These are phyloP conservation scores for Solenodon paradoxus DNA, from an alignment of 2,113 vertebrate species.

Conservation along the genomic window DNA sequence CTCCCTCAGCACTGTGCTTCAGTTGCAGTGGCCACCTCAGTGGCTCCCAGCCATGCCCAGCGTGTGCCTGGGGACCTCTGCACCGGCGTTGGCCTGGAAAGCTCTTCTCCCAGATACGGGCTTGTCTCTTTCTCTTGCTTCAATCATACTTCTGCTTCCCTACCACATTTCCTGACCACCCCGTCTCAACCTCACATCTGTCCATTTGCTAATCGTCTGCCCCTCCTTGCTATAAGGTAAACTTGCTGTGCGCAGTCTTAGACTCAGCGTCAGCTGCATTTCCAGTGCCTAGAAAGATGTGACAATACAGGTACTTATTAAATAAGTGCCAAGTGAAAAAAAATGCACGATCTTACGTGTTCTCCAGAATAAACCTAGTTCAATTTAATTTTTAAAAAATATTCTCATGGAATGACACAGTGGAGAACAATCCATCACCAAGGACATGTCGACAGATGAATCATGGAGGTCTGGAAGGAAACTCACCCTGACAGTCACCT, in stretches of 20 bases:
- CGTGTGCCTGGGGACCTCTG: neutral
- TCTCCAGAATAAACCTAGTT: neutral
- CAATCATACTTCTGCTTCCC: neutral
- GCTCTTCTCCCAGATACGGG: neutral
- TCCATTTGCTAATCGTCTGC: neutral
- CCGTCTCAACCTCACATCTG: neutral
- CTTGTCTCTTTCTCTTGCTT: neutral
- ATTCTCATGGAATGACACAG: neutral
- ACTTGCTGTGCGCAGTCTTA: neutral
- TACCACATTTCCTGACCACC: neutral
- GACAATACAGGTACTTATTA: neutral
- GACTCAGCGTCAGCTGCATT: neutral
- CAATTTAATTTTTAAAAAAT: neutral
- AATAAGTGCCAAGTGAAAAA: neutral
- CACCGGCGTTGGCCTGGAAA: neutral
- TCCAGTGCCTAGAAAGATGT: neutral
- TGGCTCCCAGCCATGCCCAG: neutral
- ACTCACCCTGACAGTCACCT: neutral
- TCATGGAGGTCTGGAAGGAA: neutral
- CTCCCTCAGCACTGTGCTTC: neutral
- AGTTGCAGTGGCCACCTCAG: neutral
- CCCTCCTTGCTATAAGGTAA: neutral
- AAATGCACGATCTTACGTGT: neutral
- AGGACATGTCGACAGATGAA: neutral
- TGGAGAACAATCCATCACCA: neutral